These are phyloP conservation scores for Tetrax tetrax DNA, from an alignment of 2,113 vertebrate genomes.

Conservation along the genomic window DNA sequence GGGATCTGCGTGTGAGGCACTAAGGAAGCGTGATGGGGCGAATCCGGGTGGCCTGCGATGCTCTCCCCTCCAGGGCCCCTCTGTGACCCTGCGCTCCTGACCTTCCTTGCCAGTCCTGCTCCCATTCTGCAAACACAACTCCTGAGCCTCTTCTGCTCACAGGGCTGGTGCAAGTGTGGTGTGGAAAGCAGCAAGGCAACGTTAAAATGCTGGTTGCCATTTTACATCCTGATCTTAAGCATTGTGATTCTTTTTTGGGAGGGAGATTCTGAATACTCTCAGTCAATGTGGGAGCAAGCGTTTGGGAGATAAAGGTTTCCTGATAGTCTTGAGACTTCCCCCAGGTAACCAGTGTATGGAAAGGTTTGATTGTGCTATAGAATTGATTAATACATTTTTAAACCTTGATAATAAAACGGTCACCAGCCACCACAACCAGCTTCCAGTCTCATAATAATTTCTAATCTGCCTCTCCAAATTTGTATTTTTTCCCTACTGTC, in stretches of 20 bases:
- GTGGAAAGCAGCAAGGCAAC: background rate
- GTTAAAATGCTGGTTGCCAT: background rate
- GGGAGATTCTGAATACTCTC: background rate
- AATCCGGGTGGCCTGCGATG: background rate
- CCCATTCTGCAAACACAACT: background rate
- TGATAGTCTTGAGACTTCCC: background rate
- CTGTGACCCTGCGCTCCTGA: background rate
- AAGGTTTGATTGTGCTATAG: background rate
- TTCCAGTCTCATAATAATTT: background rate
- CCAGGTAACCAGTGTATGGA: background rate
- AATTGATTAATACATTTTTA: background rate
- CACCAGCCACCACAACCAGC: background rate
- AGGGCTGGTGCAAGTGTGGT: background rate
- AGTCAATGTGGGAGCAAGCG: background rate
- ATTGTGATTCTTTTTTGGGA: background rate
- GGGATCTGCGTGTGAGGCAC: no score
- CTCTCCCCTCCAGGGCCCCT: background rate
- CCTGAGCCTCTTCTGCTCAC: background rate
- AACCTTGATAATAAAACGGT: background rate
- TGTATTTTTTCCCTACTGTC: background rate
- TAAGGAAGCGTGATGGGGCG: accelerated
- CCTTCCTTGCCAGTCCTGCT: background rate
- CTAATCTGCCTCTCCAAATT: background rate
- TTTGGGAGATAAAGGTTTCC: background rate
- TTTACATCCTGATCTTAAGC: background rate